A percentile compares a stretch with the other conserved stretches of the same genome.
phyloP scores from a whole-genome alignment of 2,113 vertebrate species.

The Ceyx melanurus region DNA sequence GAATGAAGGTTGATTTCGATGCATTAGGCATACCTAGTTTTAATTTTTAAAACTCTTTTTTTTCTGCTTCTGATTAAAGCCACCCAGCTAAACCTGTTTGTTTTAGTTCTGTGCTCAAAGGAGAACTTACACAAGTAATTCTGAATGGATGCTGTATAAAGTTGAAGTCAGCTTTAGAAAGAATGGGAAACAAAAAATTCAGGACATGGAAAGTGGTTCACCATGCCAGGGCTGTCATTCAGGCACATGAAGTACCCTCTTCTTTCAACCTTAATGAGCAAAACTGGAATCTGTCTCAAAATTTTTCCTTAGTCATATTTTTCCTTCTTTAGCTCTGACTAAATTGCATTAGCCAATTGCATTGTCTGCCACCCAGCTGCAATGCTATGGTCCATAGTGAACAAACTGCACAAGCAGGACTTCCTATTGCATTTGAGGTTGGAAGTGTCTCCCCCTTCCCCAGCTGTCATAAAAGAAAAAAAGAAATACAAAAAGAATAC shows the following conservation, averaged over 20 bases:
- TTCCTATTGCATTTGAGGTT: background rate
- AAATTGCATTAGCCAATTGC: background rate
- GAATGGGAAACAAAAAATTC: background rate
- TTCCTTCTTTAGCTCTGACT: conserved; percentile 11
- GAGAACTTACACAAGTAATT: background rate
- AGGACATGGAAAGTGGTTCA: background rate
- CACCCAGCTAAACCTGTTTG: background rate
- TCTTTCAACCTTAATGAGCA: background rate
- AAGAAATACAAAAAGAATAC: background rate
- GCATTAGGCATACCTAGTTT: background rate
- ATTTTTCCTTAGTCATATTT: conserved; percentile 1
- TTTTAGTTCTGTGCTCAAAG: background rate
- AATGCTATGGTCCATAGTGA: background rate
- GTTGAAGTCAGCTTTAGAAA: conserved; percentile 7
- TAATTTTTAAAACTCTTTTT: background rate
- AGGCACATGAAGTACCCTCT: background rate
- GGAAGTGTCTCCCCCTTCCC: background rate
- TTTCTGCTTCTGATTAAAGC: conserved; percentile 17
- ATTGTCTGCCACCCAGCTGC: background rate
- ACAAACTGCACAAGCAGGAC: background rate
- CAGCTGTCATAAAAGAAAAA: background rate
- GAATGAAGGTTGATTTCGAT: background rate
- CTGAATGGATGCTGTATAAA: background rate
- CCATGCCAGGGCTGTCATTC: background rate
- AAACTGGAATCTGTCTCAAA: background rate